Evolutionary conservation across 2,888 invertebrate genomes (phyloP), one percentile per base, ranked within the genome.

Genomic region (Saturnia japonica): DNA sequence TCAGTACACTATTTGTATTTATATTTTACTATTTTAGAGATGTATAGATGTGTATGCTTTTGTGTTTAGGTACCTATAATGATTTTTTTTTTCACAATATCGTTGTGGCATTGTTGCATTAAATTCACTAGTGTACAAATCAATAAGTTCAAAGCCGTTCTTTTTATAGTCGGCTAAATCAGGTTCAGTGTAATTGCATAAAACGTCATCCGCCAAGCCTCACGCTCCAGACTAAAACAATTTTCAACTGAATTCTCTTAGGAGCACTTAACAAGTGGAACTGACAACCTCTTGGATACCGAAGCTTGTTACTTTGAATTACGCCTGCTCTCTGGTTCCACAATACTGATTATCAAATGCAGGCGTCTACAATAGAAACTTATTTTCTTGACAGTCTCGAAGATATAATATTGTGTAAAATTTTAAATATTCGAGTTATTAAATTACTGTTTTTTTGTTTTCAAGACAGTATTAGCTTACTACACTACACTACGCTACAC

Each of bases 191-290:
- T 70, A 70, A 70, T 70, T 70, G 54, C 54, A 70, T 83, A 80
- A 85, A 84, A 80, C 80, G 80, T 85, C 87, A 82, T 82, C 83
- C 77, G 79, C 80, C 80, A 78, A 79, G 82, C 78, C 79, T 79
- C 76, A 75, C 73, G 78, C 77, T 74, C 78, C 73, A 68, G 76
- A 76, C 77, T 74, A 77, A 77, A 81, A 80, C 82, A 77, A 82
- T 80, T 82, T 73, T 75, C 78, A 74, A 74, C 78, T 74, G 72
- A 79, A 75, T 78, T 78, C 82, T 75, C 79, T 71, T 64, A 74
- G 74, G 78, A 74, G 72, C 72, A 71, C 72, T 75, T 77, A 72
- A 73, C 74, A 77, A 77, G 72, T 76, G 77, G 72, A 77, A 80
- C 81, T 79, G 85, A 83, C 85, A 82, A 77, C 72, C 34, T 68